These are phyloP conservation scores for Tiliacea citrago DNA, from an alignment of 2,888 invertebrate species.

Conservation along the genomic window DNA sequence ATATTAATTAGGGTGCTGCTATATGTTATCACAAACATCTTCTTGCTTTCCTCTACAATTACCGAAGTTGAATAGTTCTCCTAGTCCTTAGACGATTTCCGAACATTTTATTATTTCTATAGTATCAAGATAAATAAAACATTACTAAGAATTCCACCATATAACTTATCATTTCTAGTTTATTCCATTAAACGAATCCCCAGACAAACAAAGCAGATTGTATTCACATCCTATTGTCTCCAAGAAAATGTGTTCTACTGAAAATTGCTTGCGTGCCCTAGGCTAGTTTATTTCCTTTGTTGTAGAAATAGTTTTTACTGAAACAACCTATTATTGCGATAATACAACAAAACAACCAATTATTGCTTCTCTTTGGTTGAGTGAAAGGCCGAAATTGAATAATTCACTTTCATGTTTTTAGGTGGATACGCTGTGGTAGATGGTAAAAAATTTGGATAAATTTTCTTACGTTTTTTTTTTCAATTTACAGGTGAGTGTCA, in stretches of 20 bases:
- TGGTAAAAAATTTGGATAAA: too few species aligned
- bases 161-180: slow-evolving; percentile 6
- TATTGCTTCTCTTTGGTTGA: neutral
- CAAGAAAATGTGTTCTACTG: slow-evolving; percentile 11
- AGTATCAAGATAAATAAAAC: neutral
- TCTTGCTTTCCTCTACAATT: neutral
- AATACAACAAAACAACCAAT: neutral
- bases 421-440: too few species aligned
- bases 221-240: neutral
- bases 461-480: too few species aligned
- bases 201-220: neutral
- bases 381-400: neutral
- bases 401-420: neutral
- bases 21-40: too few species aligned
- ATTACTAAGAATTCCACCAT: neutral
- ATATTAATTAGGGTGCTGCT: too few species aligned
- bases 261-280: neutral
- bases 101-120: neutral
- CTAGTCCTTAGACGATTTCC: neutral
- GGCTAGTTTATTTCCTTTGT: slow-evolving; percentile 4
- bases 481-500: too few species aligned
- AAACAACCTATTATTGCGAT: neutral
- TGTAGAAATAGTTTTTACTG: neutral
- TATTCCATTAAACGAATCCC: slow-evolving; percentile 26
- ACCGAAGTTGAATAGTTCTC: neutral